These are phyloP conservation scores for Rhagonycha lutea DNA, from an alignment of 2,888 invertebrate species.

Conservation along the genomic window DNA sequence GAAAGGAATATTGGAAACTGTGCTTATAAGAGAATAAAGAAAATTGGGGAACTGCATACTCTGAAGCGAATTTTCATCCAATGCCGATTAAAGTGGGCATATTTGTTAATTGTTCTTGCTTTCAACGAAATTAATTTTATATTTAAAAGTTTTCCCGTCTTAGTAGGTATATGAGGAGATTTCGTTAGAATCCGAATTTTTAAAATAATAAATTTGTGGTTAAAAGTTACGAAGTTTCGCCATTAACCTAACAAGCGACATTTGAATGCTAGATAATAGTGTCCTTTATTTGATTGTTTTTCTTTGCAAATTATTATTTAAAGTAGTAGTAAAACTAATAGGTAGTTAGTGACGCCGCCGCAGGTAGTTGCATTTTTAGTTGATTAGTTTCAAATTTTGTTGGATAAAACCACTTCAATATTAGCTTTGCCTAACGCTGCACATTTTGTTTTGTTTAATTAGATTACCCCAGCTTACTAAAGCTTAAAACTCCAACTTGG, in stretches of 20 bases:
- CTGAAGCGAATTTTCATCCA: neutral
- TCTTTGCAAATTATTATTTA: conserved; percentile 3
- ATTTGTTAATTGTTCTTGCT: neutral
- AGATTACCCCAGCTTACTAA: conserved; percentile 68
- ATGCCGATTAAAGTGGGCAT: neutral
- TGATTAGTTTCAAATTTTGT: neutral
- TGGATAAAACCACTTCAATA: conserved; percentile 3
- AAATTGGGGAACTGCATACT: neutral
- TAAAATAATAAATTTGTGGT: neutral
- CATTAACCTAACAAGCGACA: neutral
- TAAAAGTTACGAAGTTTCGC: neutral
- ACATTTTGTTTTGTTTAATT: conserved; percentile 41
- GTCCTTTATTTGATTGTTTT: conserved; percentile 1
- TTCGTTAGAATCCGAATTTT: neutral
- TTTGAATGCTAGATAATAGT: neutral
- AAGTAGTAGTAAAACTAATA: neutral
- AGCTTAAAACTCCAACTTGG: conserved; percentile 77
- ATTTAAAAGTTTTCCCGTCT: neutral
- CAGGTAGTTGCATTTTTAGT: neutral
- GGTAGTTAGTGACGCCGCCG: neutral
- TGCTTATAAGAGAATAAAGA: neutral
- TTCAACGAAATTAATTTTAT: neutral
- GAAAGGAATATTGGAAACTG: neutral
- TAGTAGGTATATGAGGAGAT: neutral
- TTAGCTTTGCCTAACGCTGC: conserved; percentile 19